phyloP scores from a whole-genome alignment of 2,113 vertebrate species.

The Xenopus tropicalis region DNA sequence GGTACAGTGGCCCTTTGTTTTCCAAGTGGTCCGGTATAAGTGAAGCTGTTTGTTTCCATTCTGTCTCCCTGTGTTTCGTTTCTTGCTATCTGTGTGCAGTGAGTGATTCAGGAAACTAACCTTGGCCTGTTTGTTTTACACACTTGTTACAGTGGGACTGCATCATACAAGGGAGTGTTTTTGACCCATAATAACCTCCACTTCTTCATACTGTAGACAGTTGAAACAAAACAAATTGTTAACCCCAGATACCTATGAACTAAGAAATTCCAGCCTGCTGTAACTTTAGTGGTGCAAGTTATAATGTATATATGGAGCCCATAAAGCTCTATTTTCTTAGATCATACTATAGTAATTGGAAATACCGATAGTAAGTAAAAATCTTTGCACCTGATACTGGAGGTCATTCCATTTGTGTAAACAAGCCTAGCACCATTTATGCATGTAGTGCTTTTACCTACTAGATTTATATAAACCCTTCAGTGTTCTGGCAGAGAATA shows the following conservation, averaged over 20 bases:
- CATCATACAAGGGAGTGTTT: slow-evolving; percentile 32
- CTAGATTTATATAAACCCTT: too few species aligned
- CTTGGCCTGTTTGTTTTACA: slow-evolving; percentile 27
- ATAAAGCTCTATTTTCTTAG: too few species aligned
- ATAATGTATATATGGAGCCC: too few species aligned
- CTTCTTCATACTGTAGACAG: slow-evolving; percentile 11
- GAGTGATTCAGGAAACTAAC: slow-evolving; percentile 10
- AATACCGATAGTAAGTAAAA: too few species aligned
- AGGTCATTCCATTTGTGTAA: too few species aligned
- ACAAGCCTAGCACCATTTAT: too few species aligned
- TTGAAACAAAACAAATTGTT: background rate
- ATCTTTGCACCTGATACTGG: too few species aligned
- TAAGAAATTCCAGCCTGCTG: background rate
- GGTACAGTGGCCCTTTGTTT: too few species aligned
- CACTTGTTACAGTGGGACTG: slow-evolving; percentile 17
- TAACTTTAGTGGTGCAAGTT: too few species aligned
- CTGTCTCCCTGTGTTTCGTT: slow-evolving; percentile 19
- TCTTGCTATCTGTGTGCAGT: slow-evolving; percentile 2
- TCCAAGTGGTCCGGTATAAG: background rate
- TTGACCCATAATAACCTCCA: slow-evolving; percentile 9
- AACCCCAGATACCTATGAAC: background rate
- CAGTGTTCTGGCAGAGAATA: too few species aligned
- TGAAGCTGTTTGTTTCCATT: background rate
- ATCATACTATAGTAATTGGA: too few species aligned
- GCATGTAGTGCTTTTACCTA: too few species aligned